Percentiles rank a stretch among this genome's conserved stretches.
phyloP scores from a whole-genome alignment of 2,888 invertebrate genomes.

The Dryocosmus kuriphilus region DNA sequence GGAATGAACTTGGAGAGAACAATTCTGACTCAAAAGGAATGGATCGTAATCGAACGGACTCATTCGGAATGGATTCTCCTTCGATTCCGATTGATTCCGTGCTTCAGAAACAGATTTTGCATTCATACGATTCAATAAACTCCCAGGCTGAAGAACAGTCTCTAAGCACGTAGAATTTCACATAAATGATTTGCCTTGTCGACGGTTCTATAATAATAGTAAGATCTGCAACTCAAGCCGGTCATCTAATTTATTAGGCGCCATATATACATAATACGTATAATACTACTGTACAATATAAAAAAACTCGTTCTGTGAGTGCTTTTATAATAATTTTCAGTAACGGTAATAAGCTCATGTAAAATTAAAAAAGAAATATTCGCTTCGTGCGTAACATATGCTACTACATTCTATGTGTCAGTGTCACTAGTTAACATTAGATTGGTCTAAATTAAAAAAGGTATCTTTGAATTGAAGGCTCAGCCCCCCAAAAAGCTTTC shows the following conservation, averaged over 20 bases:
- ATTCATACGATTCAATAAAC: neutral
- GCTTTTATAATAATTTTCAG: neutral
- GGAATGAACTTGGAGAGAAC: no score
- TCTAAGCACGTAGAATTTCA: neutral
- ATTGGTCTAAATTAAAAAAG: no score
- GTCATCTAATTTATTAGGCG: neutral
- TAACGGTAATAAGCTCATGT: neutral
- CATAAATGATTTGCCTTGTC: neutral
- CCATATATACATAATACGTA: constrained; percentile 1
- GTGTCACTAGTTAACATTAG: no score
- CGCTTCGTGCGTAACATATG: no score
- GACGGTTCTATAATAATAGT: neutral
- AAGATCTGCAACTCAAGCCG: neutral
- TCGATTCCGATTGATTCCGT: no score
- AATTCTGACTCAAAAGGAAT: no score
- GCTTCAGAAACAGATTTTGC: no score
- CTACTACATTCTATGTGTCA: no score
- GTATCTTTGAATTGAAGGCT: no score
- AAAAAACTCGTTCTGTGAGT: neutral
- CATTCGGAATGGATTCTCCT: no score
- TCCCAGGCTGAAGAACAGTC: neutral
- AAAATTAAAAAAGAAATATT: neutral
- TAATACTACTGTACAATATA: constrained; percentile 13
- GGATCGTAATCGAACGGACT: no score
- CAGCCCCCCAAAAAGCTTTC: no score